phyloP scores from a whole-genome alignment of 2,888 invertebrate species.

The Aspidiotus destructor region DNA sequence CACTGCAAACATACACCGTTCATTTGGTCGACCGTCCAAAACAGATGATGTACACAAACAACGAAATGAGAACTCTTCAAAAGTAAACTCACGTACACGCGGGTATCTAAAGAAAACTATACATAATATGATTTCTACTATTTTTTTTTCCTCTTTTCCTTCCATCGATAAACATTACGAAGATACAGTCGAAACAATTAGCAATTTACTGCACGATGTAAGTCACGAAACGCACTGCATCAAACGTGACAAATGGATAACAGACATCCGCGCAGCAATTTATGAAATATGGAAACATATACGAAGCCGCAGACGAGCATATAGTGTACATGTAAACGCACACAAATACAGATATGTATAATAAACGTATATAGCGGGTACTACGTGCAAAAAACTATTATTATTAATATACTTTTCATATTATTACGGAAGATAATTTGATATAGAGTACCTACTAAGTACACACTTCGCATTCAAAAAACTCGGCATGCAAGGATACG shows the following conservation, averaged over 20 bases:
- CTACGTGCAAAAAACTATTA: too few relatives aligned
- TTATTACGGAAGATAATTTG: too few relatives aligned
- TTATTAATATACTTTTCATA: too few relatives aligned
- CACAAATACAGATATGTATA: too few relatives aligned
- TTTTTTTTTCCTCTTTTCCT: neutral
- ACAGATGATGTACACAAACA: neutral
- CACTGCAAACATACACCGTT: neutral
- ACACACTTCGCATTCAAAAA: too few relatives aligned
- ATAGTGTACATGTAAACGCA: too few relatives aligned
- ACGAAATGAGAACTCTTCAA: neutral
- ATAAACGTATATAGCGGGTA: too few relatives aligned
- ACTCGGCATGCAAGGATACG: too few relatives aligned
- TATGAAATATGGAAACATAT: too few relatives aligned
- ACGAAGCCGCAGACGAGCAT: too few relatives aligned
- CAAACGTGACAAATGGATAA: slow-evolving; percentile 24
- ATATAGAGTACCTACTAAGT: too few relatives aligned
- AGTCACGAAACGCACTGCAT: slow-evolving; percentile 22
- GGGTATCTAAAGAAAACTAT: neutral
- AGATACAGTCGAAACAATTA: slow-evolving; percentile 17
- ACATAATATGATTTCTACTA: neutral
- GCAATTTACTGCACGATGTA: slow-evolving; percentile 25
- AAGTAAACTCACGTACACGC: slow-evolving; percentile 5
- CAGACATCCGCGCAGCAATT: slow-evolving; percentile 1
- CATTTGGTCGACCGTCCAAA: neutral
- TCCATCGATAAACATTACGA: neutral